Evolutionary conservation across 2,113 vertebrate genomes (phyloP).

Genomic region (Seriola quinqueradiata): DNA sequence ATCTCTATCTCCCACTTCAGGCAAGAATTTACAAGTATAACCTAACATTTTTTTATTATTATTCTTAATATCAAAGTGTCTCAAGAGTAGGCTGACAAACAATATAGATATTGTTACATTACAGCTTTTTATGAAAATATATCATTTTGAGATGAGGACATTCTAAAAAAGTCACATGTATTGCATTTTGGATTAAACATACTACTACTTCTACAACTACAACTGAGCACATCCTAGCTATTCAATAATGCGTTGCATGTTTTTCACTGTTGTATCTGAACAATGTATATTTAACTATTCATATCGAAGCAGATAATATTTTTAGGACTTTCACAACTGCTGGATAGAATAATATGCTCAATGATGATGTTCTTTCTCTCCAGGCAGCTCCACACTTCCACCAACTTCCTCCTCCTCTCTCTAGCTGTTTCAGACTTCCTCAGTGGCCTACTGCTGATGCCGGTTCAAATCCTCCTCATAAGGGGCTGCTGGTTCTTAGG

Average conservation of each 20-base stretch:
- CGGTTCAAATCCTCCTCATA: neutral
- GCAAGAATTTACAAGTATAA: neutral
- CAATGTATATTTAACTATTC: neutral
- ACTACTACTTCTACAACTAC: neutral
- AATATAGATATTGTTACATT: neutral
- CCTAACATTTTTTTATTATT: too few relatives aligned
- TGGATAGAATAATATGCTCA: neutral
- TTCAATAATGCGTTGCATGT: neutral
- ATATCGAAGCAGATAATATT: neutral
- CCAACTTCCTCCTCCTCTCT: slow-evolving; percentile 38
- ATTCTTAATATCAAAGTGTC: neutral
- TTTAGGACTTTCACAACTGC: neutral
- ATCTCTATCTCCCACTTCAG: slow-evolving; percentile 43
- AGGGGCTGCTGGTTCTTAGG: neutral
- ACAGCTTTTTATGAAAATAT: neutral
- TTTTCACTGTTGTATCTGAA: neutral
- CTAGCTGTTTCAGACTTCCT: slow-evolving; percentile 8
- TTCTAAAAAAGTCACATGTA: neutral
- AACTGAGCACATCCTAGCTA: neutral
- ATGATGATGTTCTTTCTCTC: neutral
- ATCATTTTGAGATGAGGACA: neutral
- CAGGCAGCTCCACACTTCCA: slow-evolving; percentile 61
- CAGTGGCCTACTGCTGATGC: slow-evolving; percentile 5
- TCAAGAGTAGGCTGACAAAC: too few relatives aligned
- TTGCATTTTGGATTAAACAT: neutral